Conservation (phyloP, 2,113 vertebrate species). For the Dendrocopos noguchii region DNA sequence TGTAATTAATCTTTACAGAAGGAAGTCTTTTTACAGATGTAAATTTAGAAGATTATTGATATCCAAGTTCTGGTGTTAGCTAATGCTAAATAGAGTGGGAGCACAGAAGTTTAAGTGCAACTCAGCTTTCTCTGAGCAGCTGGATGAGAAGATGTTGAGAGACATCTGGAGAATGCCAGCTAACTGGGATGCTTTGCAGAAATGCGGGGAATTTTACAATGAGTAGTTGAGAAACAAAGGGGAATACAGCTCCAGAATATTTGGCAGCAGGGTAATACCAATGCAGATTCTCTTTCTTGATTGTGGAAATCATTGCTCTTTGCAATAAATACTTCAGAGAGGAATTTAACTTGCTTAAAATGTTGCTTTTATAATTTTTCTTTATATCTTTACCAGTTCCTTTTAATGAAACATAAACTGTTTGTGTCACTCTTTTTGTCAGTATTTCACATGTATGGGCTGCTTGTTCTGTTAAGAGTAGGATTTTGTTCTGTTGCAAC, state of each 20-base stretch:
- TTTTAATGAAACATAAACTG: background rate
- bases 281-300: background rate
- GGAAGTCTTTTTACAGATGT: background rate
- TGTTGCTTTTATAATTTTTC: background rate
- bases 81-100: background rate
- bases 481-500: background rate
- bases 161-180: background rate
- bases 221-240: background rate
- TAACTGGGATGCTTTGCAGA: background rate
- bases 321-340: background rate
- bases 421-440: background rate
- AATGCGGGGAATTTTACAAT: background rate
- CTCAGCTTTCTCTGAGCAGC: background rate
- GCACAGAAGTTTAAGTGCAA: background rate
- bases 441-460: background rate
- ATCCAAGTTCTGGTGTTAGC: background rate
- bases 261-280: background rate
- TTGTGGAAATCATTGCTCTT: background rate
- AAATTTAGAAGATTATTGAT: background rate
- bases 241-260: background rate
- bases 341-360: background rate
- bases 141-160: background rate
- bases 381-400: background rate
- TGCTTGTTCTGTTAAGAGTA: background rate
- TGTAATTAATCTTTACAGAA: conserved; percentile 6